Conservation (phyloP, 2,888 invertebrate species). For the Xestia ashworthii region DNA sequence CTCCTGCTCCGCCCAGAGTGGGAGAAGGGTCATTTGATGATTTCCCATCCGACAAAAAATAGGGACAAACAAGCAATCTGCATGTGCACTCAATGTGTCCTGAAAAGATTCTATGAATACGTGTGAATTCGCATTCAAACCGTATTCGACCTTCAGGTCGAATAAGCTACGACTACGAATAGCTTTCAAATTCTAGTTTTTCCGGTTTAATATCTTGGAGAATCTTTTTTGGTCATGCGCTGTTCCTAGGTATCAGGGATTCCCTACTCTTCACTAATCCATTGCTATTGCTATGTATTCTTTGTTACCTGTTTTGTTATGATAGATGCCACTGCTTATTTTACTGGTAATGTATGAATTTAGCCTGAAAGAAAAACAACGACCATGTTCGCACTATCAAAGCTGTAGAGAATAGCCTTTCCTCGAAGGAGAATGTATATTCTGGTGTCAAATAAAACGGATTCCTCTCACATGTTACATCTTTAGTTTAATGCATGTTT, state of each 20-base stretch:
- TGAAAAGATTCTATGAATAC: conserved; percentile 14
- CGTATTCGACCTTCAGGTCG: not conserved
- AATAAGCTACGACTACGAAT: too few relatives aligned
- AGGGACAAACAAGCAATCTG: conserved; percentile 11
- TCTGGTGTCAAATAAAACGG: conserved; percentile 46
- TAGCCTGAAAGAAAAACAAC: conserved; percentile 11
- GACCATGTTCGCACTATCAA: conserved; percentile 4
- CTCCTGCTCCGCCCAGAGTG: too few relatives aligned
- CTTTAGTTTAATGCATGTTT: conserved; percentile 44
- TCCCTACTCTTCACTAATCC: not conserved
- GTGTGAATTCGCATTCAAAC: not conserved
- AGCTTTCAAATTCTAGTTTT: conserved; percentile 2
- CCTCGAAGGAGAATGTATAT: conserved; percentile 32
- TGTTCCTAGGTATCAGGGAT: not conserved
- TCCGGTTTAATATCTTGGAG: not conserved
- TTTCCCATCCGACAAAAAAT: too few relatives aligned
- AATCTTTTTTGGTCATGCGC: not conserved
- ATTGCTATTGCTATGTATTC: not conserved
- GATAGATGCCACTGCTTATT: not conserved
- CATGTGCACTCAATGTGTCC: conserved; percentile 7
- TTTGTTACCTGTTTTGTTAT: not conserved
- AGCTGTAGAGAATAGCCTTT: conserved; percentile 21
- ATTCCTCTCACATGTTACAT: conserved; percentile 25
- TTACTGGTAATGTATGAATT: not conserved
- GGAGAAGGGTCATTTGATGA: too few relatives aligned